Conservation (phyloP, 2,113 vertebrate species). For the Puntigrus tetrazona region DNA sequence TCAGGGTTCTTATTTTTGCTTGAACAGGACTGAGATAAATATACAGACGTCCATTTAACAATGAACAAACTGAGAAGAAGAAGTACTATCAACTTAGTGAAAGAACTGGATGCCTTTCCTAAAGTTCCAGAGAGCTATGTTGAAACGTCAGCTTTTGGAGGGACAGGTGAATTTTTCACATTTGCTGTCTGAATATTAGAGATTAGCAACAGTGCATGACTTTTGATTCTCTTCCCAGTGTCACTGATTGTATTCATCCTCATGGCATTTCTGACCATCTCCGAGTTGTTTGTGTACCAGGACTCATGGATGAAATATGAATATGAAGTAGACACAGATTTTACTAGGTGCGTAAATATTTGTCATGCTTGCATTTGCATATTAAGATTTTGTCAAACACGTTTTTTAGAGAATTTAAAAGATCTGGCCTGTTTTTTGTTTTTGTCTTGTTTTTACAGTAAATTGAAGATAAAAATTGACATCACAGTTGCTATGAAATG, state of each 20-base stretch:
- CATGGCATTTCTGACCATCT: constrained; percentile 87
- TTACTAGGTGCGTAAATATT: constrained; percentile 80
- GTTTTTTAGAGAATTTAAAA: neutral
- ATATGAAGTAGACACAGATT: constrained; percentile 96
- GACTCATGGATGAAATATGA: constrained; percentile 98
- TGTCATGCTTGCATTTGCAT: neutral
- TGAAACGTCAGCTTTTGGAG: constrained; percentile 88
- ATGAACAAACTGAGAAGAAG: constrained; percentile 89
- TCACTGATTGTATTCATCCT: constrained; percentile 90
- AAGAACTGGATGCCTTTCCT: constrained; percentile 93
- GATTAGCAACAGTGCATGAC: neutral
- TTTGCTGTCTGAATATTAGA: neutral
- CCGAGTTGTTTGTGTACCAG: constrained; percentile 93
- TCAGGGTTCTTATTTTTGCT: neutral
- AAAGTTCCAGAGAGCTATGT: constrained; percentile 96
- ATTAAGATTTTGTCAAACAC: neutral
- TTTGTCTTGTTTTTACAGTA: constrained; percentile 71
- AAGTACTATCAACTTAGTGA: constrained; percentile 90
- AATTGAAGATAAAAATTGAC: constrained; percentile 93
- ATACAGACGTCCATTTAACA: constrained; percentile 61
- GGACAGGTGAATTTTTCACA: constrained; percentile 80
- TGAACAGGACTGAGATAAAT: neutral
- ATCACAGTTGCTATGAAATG: constrained; percentile 98
- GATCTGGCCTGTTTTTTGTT: neutral
- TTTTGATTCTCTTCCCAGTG: constrained; percentile 73